Evolutionary conservation across 2,797 vertebrate genomes (phyloP).

Genomic region (Gallirallus australis): DNA sequence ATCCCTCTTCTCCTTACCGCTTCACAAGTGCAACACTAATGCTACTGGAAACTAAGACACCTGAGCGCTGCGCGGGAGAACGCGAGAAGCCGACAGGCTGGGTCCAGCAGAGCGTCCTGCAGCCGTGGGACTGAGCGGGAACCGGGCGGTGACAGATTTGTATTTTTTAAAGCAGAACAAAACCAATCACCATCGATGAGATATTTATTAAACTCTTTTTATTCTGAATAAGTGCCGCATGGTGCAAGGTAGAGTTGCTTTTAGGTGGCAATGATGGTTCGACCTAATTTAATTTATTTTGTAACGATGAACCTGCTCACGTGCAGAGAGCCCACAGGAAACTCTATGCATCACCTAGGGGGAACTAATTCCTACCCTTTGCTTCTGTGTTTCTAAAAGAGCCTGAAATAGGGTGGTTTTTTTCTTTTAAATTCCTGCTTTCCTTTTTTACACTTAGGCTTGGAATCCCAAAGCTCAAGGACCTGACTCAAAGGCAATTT

Average conservation of each 20-base stretch:
- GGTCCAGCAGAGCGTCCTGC: not conserved
- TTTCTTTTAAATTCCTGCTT: slow-evolving; percentile 21
- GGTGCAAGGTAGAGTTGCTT: slow-evolving; percentile 65
- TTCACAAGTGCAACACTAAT: slow-evolving; percentile 66
- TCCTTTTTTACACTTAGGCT: slow-evolving; percentile 37
- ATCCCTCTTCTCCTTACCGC: not conserved
- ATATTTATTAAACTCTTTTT: slow-evolving; percentile 55
- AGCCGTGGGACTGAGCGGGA: not conserved
- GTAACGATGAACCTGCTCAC: not conserved
- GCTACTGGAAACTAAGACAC: not conserved
- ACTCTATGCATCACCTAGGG: slow-evolving; percentile 54
- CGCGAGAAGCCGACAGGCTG: not conserved
- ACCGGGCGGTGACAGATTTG: slow-evolving; percentile 38
- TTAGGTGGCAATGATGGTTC: slow-evolving; percentile 45
- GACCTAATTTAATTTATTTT: slow-evolving; percentile 46
- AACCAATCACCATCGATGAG: slow-evolving; percentile 20
- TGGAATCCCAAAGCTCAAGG: slow-evolving; percentile 42
- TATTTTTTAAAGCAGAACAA: slow-evolving; percentile 52
- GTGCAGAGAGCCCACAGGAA: slow-evolving; percentile 48
- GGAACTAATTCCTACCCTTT: slow-evolving; percentile 29
- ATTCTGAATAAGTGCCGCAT: slow-evolving; percentile 46
- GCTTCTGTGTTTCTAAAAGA: slow-evolving; percentile 53
- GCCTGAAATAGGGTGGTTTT: not conserved
- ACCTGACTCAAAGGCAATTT: slow-evolving; percentile 18
- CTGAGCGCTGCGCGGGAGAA: not conserved